Evolutionary conservation across 2,113 vertebrate genomes (phyloP).

Genomic region (Heptranchias perlo): DNA sequence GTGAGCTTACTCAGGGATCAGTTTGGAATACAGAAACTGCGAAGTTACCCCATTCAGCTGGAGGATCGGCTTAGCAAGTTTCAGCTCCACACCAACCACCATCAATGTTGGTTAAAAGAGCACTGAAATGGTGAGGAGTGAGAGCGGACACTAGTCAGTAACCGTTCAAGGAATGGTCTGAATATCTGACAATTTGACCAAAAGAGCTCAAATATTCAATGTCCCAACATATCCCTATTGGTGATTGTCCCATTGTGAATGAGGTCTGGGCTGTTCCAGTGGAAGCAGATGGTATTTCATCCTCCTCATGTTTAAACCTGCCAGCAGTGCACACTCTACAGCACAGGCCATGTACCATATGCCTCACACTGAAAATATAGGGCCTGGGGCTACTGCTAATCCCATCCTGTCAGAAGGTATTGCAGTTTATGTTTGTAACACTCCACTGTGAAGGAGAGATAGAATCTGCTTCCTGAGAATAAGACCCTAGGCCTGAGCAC

Average conservation of each 20-base stretch:
- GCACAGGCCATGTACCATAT: slow-evolving; percentile 25
- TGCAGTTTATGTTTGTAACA: slow-evolving; percentile 32
- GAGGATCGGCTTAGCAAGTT: background rate
- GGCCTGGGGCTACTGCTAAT: slow-evolving; percentile 26
- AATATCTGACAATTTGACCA: background rate
- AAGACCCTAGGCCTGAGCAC: slow-evolving; percentile 31
- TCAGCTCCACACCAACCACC: background rate
- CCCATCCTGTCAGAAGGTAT: slow-evolving; percentile 20
- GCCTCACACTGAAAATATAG: slow-evolving; percentile 22
- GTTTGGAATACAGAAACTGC: background rate
- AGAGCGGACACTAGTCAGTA: background rate
- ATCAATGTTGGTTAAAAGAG: background rate
- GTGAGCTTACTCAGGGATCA: background rate
- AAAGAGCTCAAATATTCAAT: background rate
- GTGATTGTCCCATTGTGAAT: slow-evolving; percentile 11
- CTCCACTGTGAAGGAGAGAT: slow-evolving; percentile 36
- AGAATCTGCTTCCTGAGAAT: slow-evolving; percentile 33
- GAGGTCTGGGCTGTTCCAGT: background rate
- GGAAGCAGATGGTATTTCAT: slow-evolving; percentile 25
- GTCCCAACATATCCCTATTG: background rate
- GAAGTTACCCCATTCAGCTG: background rate
- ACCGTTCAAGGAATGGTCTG: background rate
- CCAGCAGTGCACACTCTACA: background rate
- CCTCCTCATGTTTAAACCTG: slow-evolving; percentile 32
- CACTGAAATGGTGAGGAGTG: background rate